A percentile compares a stretch with the other conserved stretches of the same genome.
Conservation (phyloP, 2,797 vertebrate genomes). For the Bovichtus variegatus region DNA sequence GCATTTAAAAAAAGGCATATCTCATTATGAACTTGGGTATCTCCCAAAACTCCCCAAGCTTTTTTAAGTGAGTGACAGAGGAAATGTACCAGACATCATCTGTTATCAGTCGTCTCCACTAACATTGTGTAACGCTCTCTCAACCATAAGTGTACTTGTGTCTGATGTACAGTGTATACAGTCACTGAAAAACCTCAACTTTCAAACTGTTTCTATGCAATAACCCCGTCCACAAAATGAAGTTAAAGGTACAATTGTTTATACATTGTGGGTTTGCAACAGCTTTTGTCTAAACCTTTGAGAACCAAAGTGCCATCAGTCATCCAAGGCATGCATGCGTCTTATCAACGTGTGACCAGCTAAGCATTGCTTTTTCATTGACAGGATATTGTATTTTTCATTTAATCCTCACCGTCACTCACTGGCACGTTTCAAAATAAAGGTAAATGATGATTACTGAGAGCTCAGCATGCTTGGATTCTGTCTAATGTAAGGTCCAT, state of each 20-base stretch:
- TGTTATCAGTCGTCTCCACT: constrained; percentile 14
- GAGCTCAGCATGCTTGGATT: constrained; percentile 45
- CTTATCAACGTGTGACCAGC: neutral
- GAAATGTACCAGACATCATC: constrained; percentile 24
- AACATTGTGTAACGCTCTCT: constrained; percentile 23
- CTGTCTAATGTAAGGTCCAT: neutral
- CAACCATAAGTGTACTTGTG: neutral
- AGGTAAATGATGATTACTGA: constrained; percentile 17
- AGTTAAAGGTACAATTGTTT: constrained; percentile 32
- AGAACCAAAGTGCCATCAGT: constrained; percentile 22
- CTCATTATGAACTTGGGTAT: neutral
- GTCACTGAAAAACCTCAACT: constrained; percentile 10
- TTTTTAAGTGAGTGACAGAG: constrained; percentile 22
- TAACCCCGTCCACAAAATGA: constrained; percentile 9
- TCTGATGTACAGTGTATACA: constrained; percentile 25
- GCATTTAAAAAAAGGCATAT: neutral
- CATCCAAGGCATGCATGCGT: neutral
- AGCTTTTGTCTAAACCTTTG: constrained; percentile 27
- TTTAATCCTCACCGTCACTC: constrained; percentile 7
- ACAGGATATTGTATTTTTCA: constrained; percentile 6
- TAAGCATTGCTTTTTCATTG: constrained; percentile 3
- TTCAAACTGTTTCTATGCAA: constrained; percentile 12
- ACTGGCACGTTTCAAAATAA: constrained; percentile 28
- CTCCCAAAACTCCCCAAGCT: constrained; percentile 5
- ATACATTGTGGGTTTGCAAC: constrained; percentile 24